A percentile compares a stretch with the other conserved stretches of the same genome.
Evolutionary conservation across 92 coral and sea anemone genomes (phyloP).

Genomic region (Chrysogorgia sp.): DNA sequence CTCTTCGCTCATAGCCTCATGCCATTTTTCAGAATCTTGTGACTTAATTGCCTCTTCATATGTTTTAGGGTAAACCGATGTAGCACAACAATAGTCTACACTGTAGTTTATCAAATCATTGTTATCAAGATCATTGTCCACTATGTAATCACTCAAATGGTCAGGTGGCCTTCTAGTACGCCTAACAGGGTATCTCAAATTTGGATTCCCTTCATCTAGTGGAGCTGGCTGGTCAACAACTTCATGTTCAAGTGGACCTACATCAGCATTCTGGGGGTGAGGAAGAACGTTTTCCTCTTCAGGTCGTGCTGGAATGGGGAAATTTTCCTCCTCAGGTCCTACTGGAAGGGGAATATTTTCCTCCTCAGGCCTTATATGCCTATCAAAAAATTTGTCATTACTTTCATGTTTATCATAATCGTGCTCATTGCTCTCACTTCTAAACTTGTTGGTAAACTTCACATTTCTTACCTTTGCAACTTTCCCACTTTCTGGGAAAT

Average conservation of each 20-base stretch:
- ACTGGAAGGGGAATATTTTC: no score
- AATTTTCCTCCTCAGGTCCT: slow-evolving; percentile 3
- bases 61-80: slow-evolving; percentile 16
- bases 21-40: slow-evolving; percentile 4
- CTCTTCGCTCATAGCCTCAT: slow-evolving; percentile 22
- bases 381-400: neutral
- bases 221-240: slow-evolving; percentile 14
- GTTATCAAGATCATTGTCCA: slow-evolving; percentile 32
- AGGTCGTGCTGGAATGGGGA: neutral
- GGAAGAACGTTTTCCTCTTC: slow-evolving; percentile 9
- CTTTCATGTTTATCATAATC: neutral
- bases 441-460: slow-evolving; percentile 45
- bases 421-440: slow-evolving; percentile 21
- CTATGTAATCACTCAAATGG: slow-evolving; percentile 54
- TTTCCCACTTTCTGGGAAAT: no score
- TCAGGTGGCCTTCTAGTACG: slow-evolving; percentile 51
- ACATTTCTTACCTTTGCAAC: slow-evolving; percentile 40
- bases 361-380: no score
- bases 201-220: slow-evolving; percentile 19
- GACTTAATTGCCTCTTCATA: slow-evolving; percentile 25
- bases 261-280: slow-evolving; percentile 36
- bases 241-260: slow-evolving; percentile 38
- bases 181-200: slow-evolving; percentile 33
- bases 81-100: slow-evolving; percentile 53
- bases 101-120: slow-evolving; percentile 43